Percentiles rank a stretch among this genome's conserved stretches.
phyloP scores from a whole-genome alignment of 1,140 invertebrate genomes.

The Augochlora pura region DNA sequence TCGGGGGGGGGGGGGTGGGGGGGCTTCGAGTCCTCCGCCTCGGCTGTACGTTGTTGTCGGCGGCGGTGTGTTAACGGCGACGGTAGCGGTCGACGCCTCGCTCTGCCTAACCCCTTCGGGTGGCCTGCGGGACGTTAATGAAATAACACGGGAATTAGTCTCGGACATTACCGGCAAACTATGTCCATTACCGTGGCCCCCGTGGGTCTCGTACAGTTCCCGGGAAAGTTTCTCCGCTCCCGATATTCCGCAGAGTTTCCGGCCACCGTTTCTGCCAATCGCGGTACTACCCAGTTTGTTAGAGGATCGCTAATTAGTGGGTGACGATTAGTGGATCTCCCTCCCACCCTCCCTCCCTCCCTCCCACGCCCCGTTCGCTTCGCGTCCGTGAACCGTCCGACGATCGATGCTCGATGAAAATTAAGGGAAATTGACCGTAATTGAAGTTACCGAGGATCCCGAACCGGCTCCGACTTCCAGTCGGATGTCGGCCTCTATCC shows the following conservation, averaged over 20 bases:
- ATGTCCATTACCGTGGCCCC: slow-evolving; percentile 78
- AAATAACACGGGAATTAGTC: slow-evolving; percentile 82
- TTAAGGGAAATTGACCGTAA: slow-evolving; percentile 27
- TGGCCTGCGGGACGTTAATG: slow-evolving; percentile 79
- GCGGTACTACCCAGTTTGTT: neutral
- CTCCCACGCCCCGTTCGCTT: neutral
- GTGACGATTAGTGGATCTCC: neutral
- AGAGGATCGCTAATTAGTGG: slow-evolving; percentile 17
- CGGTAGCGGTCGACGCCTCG: slow-evolving; percentile 54
- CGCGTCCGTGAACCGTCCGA: neutral
- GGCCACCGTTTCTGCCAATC: slow-evolving; percentile 21
- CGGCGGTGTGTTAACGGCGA: slow-evolving; percentile 25
- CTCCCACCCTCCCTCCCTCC: too few species aligned
- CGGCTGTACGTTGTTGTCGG: neutral
- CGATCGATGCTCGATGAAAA: slow-evolving; percentile 6
- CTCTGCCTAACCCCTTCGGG: slow-evolving; percentile 68
- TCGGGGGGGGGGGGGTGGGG: slow-evolving; percentile 49
- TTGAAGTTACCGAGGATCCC: slow-evolving; percentile 3
- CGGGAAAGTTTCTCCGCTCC: slow-evolving; percentile 31
- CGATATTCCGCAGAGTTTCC: slow-evolving; percentile 29
- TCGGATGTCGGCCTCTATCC: too few species aligned
- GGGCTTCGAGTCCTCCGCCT: slow-evolving; percentile 20
- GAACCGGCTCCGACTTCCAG: neutral
- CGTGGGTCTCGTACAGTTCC: slow-evolving; percentile 40
- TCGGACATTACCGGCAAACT: slow-evolving; percentile 81